Evolutionary conservation across 2,888 invertebrate genomes (phyloP), one percentile per base, ranked within the genome.

Genomic region (Ypsolopha sequella): DNA sequence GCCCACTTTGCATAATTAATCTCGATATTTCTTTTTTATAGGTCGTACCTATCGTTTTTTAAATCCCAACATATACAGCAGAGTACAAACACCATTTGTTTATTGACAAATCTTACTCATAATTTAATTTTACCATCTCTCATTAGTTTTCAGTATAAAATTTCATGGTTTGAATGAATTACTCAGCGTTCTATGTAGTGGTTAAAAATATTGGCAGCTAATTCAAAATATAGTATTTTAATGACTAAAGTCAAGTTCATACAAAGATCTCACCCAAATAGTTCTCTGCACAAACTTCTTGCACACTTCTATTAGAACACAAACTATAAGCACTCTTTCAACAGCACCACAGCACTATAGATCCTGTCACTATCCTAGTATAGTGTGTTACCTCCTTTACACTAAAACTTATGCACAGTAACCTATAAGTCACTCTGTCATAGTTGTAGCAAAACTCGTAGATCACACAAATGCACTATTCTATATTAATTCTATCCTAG

Each of bases 281-380:
- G 76, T 71, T 72, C 73, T 73, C 61, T 80, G 84, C 85, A 85
- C 86, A 58, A 56, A 82, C 79, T 76, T 76, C 73, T 73, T 60
- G 68, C 64, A 70, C 69, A 68, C 62, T 62, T 62, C 60, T 60
- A 43, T 61, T 80, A 80, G 84, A 70, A 81, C 84, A 84, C 80
- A 61, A 73, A 67, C 76, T 80, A 75, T 74, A 66, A 72, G 82
- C 80, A 80, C 76, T 70, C 73, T 77, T 80, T 76, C 70, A 68
- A 77, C 76, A 72, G 68, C 54, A 58, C 68, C 65, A 70, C 69
- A 53, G 63, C 73, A 74, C 66, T 68, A 67, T 80, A 80, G 79
- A 67, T 66, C 61, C 72, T 80, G 55, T 76, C 75, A 82, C 80
- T 81, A 75, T 76, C 73, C 62, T 84, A 80, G 76, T 55, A 80